Conservation (phyloP, 2,888 invertebrate species). For the Tromatobia lineatoria region DNA sequence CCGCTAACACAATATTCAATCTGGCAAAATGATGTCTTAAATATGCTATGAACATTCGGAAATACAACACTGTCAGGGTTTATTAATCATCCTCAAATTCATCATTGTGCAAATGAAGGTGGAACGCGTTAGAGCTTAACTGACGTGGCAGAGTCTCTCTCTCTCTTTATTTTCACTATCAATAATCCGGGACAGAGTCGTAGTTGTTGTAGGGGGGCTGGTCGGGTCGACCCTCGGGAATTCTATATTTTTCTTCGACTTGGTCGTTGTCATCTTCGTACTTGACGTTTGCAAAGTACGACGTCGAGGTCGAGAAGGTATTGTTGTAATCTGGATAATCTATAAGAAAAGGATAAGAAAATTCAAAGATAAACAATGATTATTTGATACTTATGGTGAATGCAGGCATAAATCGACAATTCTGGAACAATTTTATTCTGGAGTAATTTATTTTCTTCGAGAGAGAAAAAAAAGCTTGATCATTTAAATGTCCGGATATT, state of each 20-base stretch:
- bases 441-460: background rate
- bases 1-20: slow-evolving; percentile 68
- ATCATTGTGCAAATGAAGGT: slow-evolving; percentile 62
- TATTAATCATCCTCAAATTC: slow-evolving; percentile 46
- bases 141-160: slow-evolving; percentile 48
- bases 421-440: background rate
- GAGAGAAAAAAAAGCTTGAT: no score
- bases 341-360: slow-evolving; percentile 75
- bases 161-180: slow-evolving; percentile 40
- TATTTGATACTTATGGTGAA: no score
- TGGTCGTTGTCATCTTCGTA: slow-evolving; percentile 90
- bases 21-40: slow-evolving; percentile 62
- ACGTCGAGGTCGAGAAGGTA: slow-evolving; percentile 87
- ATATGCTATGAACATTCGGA: slow-evolving; percentile 71
- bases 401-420: background rate
- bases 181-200: slow-evolving; percentile 83
- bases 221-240: slow-evolving; percentile 86
- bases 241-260: slow-evolving; percentile 91
- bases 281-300: slow-evolving; percentile 89
- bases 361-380: background rate
- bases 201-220: slow-evolving; percentile 82
- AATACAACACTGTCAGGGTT: slow-evolving; percentile 45
- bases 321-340: slow-evolving; percentile 92
- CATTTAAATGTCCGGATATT: background rate
- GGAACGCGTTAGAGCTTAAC: slow-evolving; percentile 4